phyloP scores from a whole-genome alignment of 35 echinoderm and acorn worm species.

The Heliocidaris erythrogramma region DNA sequence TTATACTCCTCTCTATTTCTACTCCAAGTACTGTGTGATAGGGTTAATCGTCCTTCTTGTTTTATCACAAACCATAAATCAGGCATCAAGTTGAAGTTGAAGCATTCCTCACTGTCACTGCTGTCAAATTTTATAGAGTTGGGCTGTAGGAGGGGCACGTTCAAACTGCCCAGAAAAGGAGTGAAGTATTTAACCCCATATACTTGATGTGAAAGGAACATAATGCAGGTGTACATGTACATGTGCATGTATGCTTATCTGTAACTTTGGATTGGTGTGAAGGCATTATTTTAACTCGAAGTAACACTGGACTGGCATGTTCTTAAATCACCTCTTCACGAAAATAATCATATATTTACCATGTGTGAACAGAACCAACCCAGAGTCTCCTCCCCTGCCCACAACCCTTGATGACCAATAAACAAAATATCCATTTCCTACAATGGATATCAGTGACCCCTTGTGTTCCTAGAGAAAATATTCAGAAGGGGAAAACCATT shows the following conservation, averaged over 20 bases:
- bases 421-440: conserved; percentile 1
- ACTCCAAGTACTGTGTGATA: neutral
- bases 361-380: neutral
- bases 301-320: no score
- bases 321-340: no score
- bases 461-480: neutral
- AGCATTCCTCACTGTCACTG: neutral
- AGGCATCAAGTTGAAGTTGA: neutral
- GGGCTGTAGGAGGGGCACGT: neutral
- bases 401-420: neutral
- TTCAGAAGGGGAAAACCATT: neutral
- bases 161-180: neutral
- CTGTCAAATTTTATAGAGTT: neutral
- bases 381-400: neutral
- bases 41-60: neutral
- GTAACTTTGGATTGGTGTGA: no score
- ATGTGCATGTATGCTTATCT: no score
- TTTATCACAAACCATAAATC: neutral
- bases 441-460: neutral
- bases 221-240: no score
- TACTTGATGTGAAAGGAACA: no score
- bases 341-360: neutral
- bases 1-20: neutral
- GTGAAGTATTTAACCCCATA: neutral
- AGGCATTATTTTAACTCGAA: no score